phyloP scores from a whole-genome alignment of 1,140 invertebrate species.

The Calliopsis andreniformis region DNA sequence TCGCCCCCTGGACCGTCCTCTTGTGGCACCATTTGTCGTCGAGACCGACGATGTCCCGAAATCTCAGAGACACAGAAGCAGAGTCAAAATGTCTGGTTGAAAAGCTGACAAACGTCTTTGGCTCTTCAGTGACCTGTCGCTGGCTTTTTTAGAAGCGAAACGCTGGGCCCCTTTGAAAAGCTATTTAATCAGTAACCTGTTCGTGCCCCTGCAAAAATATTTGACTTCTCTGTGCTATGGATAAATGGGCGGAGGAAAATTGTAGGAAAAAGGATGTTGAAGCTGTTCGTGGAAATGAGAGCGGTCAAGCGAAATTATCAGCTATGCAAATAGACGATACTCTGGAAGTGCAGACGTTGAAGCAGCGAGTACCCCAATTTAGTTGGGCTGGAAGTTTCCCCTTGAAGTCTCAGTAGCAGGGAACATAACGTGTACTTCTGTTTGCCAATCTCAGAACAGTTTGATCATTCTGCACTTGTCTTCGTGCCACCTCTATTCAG shows the following conservation, averaged over 20 bases:
- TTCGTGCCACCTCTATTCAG: not conserved
- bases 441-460: not conserved
- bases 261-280: not conserved
- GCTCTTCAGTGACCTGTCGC: no score
- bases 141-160: no score
- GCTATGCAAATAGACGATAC: not conserved
- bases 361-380: not conserved
- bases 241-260: no score
- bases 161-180: no score
- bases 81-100: not conserved
- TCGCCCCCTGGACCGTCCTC: not conserved
- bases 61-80: not conserved
- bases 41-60: not conserved
- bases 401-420: not conserved
- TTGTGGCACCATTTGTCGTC: not conserved
- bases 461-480: not conserved
- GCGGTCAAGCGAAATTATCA: not conserved
- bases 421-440: not conserved
- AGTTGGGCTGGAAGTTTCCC: slow-evolving; percentile 5
- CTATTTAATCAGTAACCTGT: no score
- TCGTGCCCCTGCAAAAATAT: no score
- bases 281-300: not conserved
- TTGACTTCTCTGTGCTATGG: no score
- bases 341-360: not conserved
- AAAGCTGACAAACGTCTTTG: no score